A percentile compares a stretch with the other conserved stretches of the same genome.
Evolutionary conservation across 2,113 vertebrate species (phyloP).

Genomic region (Picathartes gymnocephalus): DNA sequence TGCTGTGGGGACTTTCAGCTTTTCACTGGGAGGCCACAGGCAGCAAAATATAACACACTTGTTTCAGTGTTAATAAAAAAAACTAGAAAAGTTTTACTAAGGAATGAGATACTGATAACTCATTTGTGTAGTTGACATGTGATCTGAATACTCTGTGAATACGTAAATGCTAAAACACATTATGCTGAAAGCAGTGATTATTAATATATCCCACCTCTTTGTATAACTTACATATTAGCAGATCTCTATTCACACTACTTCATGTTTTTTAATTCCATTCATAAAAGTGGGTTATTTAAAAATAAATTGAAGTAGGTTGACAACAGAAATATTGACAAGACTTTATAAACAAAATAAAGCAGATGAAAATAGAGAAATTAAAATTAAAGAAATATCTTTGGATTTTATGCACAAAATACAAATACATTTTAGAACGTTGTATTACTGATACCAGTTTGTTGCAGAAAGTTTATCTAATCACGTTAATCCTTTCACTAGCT

Average conservation of each 20-base stretch:
- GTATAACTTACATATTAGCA: background rate
- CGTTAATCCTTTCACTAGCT: background rate
- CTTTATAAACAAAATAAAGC: background rate
- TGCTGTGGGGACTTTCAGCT: background rate
- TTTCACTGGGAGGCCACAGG: background rate
- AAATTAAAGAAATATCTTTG: background rate
- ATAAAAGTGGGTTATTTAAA: background rate
- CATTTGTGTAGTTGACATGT: background rate
- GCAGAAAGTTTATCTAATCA: background rate
- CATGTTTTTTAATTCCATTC: background rate
- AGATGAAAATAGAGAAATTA: background rate
- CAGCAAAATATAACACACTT: background rate
- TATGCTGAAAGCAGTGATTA: background rate
- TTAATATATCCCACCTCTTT: background rate
- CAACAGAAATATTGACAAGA: background rate
- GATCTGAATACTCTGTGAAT: background rate
- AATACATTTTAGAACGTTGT: background rate
- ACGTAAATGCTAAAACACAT: background rate
- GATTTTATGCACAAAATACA: background rate
- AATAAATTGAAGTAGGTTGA: background rate
- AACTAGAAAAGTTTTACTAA: background rate
- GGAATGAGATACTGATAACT: background rate
- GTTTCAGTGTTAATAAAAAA: background rate
- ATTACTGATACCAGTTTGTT: background rate
- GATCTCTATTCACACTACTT: background rate